phyloP scores from a whole-genome alignment of 2,797 vertebrate genomes.

The Euthynnus affinis region DNA sequence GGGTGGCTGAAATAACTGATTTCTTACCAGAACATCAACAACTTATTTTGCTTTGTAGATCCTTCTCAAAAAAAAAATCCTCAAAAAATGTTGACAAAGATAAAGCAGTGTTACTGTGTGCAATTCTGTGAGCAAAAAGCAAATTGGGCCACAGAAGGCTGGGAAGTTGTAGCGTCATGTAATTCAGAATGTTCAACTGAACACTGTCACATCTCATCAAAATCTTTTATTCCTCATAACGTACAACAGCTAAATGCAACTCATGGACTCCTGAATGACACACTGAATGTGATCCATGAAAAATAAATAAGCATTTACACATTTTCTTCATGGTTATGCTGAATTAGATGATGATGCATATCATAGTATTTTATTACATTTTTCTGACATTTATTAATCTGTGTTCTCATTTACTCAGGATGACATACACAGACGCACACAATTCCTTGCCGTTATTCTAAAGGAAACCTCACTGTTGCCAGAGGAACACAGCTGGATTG shows the following conservation, averaged over 20 bases:
- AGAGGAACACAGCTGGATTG: constrained; percentile 13
- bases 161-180: no score
- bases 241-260: not conserved
- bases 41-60: not conserved
- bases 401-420: not conserved
- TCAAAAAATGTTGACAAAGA: not conserved
- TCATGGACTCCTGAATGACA: not conserved
- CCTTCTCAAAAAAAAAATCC: no score
- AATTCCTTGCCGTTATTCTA: not conserved
- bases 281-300: not conserved
- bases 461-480: not conserved
- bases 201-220: not conserved
- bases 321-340: not conserved
- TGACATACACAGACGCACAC: not conserved
- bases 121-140: not conserved
- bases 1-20: not conserved
- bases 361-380: not conserved
- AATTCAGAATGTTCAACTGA: not conserved
- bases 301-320: not conserved
- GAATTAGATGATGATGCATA: not conserved
- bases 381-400: not conserved
- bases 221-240: not conserved
- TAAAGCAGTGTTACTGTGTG: no score
- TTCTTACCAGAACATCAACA: not conserved
- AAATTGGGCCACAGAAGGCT: no score